Base-by-base conservation (phyloP, 2,797 vertebrate species). In the Rhodeus uyekii region DNA sequence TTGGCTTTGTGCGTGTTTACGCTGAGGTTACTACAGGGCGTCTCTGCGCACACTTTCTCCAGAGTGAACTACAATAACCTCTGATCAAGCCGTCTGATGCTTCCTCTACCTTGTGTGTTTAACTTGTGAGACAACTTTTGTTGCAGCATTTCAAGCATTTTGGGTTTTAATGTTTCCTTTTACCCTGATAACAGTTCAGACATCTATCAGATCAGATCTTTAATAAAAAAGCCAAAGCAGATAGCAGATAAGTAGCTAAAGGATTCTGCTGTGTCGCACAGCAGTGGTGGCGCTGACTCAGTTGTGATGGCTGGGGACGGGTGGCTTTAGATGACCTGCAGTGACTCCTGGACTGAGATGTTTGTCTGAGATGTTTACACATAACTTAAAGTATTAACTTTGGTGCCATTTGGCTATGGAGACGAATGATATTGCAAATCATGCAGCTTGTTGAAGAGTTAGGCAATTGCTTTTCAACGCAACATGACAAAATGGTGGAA, bases 41-140 rank as follows among this genome's bases (percentile, higher is more conserved):
- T 81, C 61, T 72, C 60, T 72, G 46, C 19, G 19, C 36, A 58
- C 69, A 32, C 32, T 39, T 64, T 58, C 73, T 74, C 24, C 38
- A 24, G 34, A 2, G 7, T 82, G 77, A 84, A 84, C 85, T 83
- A 24, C 29, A 78, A 80, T 87, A 87, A 87, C 85, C 85, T 78
- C 67, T 5, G 76, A 82, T 24, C 60, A 46, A 50, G 48, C 68
- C 38, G 46, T 79, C 71, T 44, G 73, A 4, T 19, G 78, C 36
- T 83, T 72, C 46, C 82, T 85, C 44, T 50, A 55, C 84, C 50
- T 27, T 63, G 63, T 24, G 8, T 55, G 27, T 38, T 63, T 61
- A 27, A 16, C n/a, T n/a, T n/a, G n/a, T n/a, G 50, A 68, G 27
- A 67, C 14, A 2, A 29, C 14, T 67, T 53, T 65, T n/a, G 4